phyloP scores from a whole-genome alignment of 2,888 invertebrate species.

The Crossocerus cetratus region DNA sequence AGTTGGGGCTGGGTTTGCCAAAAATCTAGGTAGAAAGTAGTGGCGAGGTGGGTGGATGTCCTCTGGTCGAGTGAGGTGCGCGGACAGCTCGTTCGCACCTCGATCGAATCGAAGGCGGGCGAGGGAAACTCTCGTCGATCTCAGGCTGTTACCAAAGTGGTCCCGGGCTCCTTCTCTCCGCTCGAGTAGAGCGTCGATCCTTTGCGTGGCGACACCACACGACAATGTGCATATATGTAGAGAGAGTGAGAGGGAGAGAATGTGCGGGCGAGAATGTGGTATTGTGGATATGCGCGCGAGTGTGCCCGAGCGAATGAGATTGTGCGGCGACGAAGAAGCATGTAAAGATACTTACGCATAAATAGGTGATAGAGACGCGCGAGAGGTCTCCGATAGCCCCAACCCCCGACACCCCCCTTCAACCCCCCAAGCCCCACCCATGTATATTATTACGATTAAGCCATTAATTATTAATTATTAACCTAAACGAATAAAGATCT shows the following conservation, averaged over 20 bases:
- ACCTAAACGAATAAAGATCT: slow-evolving; percentile 68
- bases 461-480: slow-evolving; percentile 72
- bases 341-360: slow-evolving; percentile 37
- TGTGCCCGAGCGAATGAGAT: slow-evolving; percentile 1
- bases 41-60: too few relatives aligned
- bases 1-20: too few relatives aligned
- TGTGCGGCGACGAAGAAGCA: slow-evolving; percentile 15
- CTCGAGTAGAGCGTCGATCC: background rate
- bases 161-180: slow-evolving; percentile 9
- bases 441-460: slow-evolving; percentile 75
- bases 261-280: background rate
- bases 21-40: too few relatives aligned
- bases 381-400: slow-evolving; percentile 6
- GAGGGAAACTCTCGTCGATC: background rate
- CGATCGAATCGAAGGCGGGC: too few relatives aligned
- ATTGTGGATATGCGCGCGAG: slow-evolving; percentile 6
- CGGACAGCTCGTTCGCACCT: too few relatives aligned
- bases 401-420: background rate
- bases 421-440: slow-evolving; percentile 54
- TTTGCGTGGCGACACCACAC: slow-evolving; percentile 10
- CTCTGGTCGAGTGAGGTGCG: too few relatives aligned
- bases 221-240: slow-evolving; percentile 9
- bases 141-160: background rate
- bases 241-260: background rate
- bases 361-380: background rate